phyloP scores from a whole-genome alignment of 1,140 invertebrate genomes.

The Pseudobourletiella spinata region DNA sequence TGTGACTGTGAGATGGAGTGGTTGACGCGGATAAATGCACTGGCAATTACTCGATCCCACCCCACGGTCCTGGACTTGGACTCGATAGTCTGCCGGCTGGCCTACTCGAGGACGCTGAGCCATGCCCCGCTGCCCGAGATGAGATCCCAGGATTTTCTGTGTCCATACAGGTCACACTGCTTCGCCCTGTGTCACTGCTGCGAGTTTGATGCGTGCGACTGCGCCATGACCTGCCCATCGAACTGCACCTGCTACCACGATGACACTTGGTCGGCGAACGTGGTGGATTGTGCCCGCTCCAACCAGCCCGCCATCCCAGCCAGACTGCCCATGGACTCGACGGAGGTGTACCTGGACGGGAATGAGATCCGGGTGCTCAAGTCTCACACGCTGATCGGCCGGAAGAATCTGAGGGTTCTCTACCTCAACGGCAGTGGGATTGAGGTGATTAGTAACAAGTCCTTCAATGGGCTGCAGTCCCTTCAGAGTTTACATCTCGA shows the following conservation, averaged over 20 bases:
- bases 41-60: slow-evolving; percentile 56
- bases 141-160: slow-evolving; percentile 17
- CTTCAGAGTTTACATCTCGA: slow-evolving; percentile 74
- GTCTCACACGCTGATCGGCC: slow-evolving; percentile 81
- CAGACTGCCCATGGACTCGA: slow-evolving; percentile 86
- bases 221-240: slow-evolving; percentile 85
- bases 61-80: slow-evolving; percentile 78
- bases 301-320: slow-evolving; percentile 64
- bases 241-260: slow-evolving; percentile 89
- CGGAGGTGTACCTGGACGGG: slow-evolving; percentile 81
- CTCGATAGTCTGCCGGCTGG: slow-evolving; percentile 63
- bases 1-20: slow-evolving; percentile 91
- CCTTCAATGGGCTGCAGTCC: slow-evolving; percentile 77
- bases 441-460: slow-evolving; percentile 78
- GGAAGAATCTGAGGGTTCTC: slow-evolving; percentile 75
- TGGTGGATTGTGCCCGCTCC: slow-evolving; percentile 74
- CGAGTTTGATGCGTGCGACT: slow-evolving; percentile 89
- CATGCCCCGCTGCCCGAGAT: slow-evolving; percentile 6
- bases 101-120: slow-evolving; percentile 18
- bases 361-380: slow-evolving; percentile 74
- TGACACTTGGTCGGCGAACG: slow-evolving; percentile 83
- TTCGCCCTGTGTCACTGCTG: slow-evolving; percentile 82
- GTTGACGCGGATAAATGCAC: slow-evolving; percentile 65
- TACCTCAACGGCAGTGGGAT: slow-evolving; percentile 69
- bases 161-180: slow-evolving; percentile 79